Percentiles rank a stretch among this genome's conserved stretches.
phyloP scores from a whole-genome alignment of 2,797 vertebrate species.

The Spheniscus humboldti region DNA sequence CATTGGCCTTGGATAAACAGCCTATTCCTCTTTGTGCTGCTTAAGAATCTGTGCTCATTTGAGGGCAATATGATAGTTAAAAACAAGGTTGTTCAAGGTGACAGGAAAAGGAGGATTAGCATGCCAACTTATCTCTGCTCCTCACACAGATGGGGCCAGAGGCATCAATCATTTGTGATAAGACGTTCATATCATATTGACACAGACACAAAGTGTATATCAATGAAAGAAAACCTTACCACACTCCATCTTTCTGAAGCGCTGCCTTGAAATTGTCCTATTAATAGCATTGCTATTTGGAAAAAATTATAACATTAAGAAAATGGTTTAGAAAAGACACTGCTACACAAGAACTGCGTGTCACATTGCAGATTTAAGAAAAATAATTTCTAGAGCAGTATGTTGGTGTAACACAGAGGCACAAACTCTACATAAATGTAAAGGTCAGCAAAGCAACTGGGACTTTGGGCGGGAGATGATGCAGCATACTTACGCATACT shows the following conservation, averaged over 20 bases:
- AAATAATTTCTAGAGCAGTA: background rate
- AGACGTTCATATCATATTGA: conserved; percentile 46
- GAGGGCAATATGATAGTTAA: background rate
- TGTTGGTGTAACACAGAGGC: background rate
- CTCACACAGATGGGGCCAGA: conserved; percentile 9
- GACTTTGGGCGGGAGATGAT: background rate
- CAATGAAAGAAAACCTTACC: background rate
- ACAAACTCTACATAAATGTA: background rate
- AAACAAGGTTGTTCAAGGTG: conserved; percentile 52
- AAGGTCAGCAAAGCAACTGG: background rate
- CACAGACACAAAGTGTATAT: conserved; percentile 1
- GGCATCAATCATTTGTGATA: conserved; percentile 34
- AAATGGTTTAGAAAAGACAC: background rate
- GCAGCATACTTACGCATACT: background rate
- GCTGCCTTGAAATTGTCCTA: background rate
- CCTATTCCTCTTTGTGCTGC: background rate
- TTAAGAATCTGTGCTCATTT: conserved; percentile 2
- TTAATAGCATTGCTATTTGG: background rate
- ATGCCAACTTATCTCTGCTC: conserved; percentile 17
- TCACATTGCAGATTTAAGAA: background rate
- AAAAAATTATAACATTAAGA: background rate
- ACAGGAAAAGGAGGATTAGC: conserved; percentile 49
- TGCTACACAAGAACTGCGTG: background rate
- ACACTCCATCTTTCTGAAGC: background rate
- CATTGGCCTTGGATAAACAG: background rate